Conservation (phyloP, 1,140 invertebrate genomes). For the Cydia strobilella region DNA sequence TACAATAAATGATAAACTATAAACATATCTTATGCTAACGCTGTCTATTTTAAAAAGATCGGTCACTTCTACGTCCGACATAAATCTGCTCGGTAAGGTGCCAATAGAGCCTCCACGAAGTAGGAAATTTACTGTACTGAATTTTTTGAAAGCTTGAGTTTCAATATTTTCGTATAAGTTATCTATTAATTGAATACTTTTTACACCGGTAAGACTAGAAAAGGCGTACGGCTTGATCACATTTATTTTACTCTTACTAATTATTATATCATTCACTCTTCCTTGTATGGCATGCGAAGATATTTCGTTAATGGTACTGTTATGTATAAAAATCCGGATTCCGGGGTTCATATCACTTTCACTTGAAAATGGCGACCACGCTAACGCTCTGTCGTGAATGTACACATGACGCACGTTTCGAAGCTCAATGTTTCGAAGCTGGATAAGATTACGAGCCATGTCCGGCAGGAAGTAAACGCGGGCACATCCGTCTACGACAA, state of each 20-base stretch:
- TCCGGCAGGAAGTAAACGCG: slow-evolving; percentile 78
- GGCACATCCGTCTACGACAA: slow-evolving; percentile 79
- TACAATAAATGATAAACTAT: slow-evolving; percentile 84
- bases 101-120: slow-evolving; percentile 77
- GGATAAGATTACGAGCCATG: slow-evolving; percentile 63
- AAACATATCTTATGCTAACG: slow-evolving; percentile 81
- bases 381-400: slow-evolving; percentile 63
- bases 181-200: slow-evolving; percentile 79
- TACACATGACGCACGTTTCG: slow-evolving; percentile 57
- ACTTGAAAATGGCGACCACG: slow-evolving; percentile 62
- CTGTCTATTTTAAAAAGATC: slow-evolving; percentile 84
- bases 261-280: slow-evolving; percentile 84
- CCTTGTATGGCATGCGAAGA: slow-evolving; percentile 86
- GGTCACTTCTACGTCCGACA: slow-evolving; percentile 86
- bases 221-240: slow-evolving; percentile 86
- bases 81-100: slow-evolving; percentile 84
- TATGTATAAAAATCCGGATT: slow-evolving; percentile 62
- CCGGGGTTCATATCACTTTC: slow-evolving; percentile 65
- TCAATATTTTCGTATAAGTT: slow-evolving; percentile 82
- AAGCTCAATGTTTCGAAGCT: slow-evolving; percentile 65
- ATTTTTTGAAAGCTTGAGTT: slow-evolving; percentile 89
- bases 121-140: slow-evolving; percentile 83
- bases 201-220: slow-evolving; percentile 83
- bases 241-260: slow-evolving; percentile 82
- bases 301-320: slow-evolving; percentile 81